phyloP scores from a whole-genome alignment of 2,113 vertebrate genomes.

The Dicentrarchus labrax region DNA sequence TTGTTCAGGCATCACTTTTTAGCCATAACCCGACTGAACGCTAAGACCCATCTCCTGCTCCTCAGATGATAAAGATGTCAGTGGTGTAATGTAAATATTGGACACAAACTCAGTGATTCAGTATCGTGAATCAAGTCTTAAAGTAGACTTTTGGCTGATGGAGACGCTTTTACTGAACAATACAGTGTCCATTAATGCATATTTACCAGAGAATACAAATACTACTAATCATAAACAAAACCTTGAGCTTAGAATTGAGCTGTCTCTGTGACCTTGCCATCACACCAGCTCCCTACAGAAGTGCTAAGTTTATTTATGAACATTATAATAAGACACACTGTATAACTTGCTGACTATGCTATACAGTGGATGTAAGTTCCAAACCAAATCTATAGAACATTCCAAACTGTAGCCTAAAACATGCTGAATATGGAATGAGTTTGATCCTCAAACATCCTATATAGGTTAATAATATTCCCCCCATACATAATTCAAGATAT shows the following conservation, averaged over 20 bases:
- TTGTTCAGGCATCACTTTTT: constrained; percentile 34
- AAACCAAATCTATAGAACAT: constrained; percentile 37
- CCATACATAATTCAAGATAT: constrained; percentile 73
- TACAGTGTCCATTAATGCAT: background rate
- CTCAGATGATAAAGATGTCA: constrained; percentile 38
- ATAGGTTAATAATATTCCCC: constrained; percentile 75
- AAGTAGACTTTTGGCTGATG: background rate
- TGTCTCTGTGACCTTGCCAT: background rate
- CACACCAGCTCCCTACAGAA: background rate
- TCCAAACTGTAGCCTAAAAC: constrained; percentile 36
- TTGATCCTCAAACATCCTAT: constrained; percentile 58
- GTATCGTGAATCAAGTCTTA: background rate
- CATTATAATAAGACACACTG: constrained; percentile 18
- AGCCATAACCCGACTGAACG: background rate
- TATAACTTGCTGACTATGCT: constrained; percentile 7
- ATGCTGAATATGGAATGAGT: constrained; percentile 54
- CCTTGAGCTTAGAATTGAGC: background rate
- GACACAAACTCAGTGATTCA: background rate
- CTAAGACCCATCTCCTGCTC: constrained; percentile 13
- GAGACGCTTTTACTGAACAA: background rate
- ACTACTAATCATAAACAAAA: constrained; percentile 1
- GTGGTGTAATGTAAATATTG: background rate
- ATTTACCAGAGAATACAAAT: constrained; percentile 5
- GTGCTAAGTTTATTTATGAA: constrained; percentile 28
- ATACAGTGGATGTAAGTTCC: background rate